Conservation (phyloP, 1,140 invertebrate genomes). For the Carposina sasakii region DNA sequence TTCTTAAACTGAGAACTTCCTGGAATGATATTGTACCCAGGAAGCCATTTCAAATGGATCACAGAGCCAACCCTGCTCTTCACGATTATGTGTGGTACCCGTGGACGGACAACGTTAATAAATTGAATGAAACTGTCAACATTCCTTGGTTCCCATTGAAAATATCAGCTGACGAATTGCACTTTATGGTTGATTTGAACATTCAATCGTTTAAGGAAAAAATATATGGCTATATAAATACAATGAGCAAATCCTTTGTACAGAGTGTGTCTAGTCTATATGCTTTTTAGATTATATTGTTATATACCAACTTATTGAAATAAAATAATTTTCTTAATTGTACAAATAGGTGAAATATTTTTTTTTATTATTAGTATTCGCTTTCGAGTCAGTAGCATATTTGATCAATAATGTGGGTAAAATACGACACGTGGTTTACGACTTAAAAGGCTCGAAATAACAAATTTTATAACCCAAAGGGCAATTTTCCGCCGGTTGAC, state of each 20-base stretch:
- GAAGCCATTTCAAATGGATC: slow-evolving; percentile 13
- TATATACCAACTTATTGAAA: slow-evolving; percentile 18
- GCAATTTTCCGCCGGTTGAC: slow-evolving; percentile 20
- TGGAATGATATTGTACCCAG: slow-evolving; percentile 26
- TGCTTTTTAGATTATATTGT: slow-evolving; percentile 18
- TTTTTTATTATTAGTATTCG: no score
- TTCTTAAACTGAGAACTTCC: slow-evolving; percentile 20
- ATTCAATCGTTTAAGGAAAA: slow-evolving; percentile 23
- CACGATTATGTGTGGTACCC: slow-evolving; percentile 26
- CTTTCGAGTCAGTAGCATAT: no score
- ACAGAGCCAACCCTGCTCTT: slow-evolving; percentile 22
- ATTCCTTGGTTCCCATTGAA: slow-evolving; percentile 26
- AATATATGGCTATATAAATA: slow-evolving; percentile 22
- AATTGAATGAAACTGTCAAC: slow-evolving; percentile 7
- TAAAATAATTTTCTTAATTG: no score
- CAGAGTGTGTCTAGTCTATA: slow-evolving; percentile 23
- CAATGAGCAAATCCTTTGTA: slow-evolving; percentile 24
- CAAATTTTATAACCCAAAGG: slow-evolving; percentile 38
- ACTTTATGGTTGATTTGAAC: slow-evolving; percentile 30
- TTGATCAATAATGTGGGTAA: no score
- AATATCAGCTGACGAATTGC: slow-evolving; percentile 22
- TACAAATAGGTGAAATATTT: no score
- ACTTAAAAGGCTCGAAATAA: slow-evolving; percentile 27
- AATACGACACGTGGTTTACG: slow-evolving; percentile 6
- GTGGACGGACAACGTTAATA: slow-evolving; percentile 24